Evolutionary conservation across 1,140 invertebrate species (phyloP), one percentile per base, ranked within the genome.

Genomic region (Cephus cinctus): DNA sequence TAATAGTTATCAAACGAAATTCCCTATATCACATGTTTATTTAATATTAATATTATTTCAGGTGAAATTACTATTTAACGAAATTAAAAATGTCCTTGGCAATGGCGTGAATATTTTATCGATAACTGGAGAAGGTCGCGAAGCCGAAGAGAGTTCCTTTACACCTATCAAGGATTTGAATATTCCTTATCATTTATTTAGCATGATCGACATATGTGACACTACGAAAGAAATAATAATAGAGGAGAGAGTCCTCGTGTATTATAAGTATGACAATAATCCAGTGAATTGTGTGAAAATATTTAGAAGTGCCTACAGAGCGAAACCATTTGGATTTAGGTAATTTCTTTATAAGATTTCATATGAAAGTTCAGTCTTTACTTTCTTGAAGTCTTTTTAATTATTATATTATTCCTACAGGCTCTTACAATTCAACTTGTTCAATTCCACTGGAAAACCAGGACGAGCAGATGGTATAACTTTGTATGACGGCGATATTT

Each of bases 261-360:
- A 97, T 70, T 98, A 96, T 71, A 98, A 98, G 70, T 99, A 99
- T 58, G 93, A 97, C 55, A 96, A 96, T 60, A 86, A 88, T 72
- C 89, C 94, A 0, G 89, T 98, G 0, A 97, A 97, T 69, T 99
- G 97, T 71, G 91, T 99, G 0, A 99, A 99, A 76, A 95, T 98
- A 57, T 97, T 99, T 60, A 88, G 87, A 30, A 93, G 89, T 55
- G 81, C 84, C 30, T 89, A 86, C 49, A 79, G 87, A 60, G 83
- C 89, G 0, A 95, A 95, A 67, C 88, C 89, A 5, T 85, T 96
- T 64, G 93, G 92, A 14, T 92, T 96, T 59, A 82, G 83, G 81
- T 83, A 54, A 59, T 42, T 36, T 43, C 8, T 25, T 8, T 47
- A 41, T n/a, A 4, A 8, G 34, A 25, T 21, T 36, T 38, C 40